phyloP scores from a whole-genome alignment of 2,888 invertebrate species.

The Thera obeliscata region DNA sequence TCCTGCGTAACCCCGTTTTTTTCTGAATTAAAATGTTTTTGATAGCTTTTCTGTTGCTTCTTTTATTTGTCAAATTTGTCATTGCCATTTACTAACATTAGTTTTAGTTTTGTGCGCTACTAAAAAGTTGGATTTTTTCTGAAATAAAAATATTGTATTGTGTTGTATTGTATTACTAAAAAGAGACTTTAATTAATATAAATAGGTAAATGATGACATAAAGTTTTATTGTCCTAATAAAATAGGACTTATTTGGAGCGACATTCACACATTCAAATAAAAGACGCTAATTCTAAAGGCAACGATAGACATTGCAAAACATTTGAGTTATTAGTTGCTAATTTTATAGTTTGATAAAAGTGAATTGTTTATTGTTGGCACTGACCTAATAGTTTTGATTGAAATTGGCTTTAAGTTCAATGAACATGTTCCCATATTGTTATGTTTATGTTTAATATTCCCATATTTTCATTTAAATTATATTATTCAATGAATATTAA shows the following conservation, averaged over 20 bases:
- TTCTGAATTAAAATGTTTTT: too few relatives aligned
- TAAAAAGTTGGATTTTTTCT: too few relatives aligned
- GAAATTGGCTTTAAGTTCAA: not conserved
- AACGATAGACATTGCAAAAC: constrained; percentile 14
- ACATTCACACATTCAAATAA: not conserved
- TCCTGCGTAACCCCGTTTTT: too few relatives aligned
- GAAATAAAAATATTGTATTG: too few relatives aligned
- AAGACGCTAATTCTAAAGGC: constrained; percentile 8
- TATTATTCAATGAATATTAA: too few relatives aligned
- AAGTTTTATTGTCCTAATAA: constrained; percentile 8
- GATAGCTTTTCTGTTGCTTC: too few relatives aligned
- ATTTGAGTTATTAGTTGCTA: constrained; percentile 3
- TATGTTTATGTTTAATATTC: not conserved
- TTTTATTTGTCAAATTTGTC: too few relatives aligned
- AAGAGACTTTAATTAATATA: not conserved
- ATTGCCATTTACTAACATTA: too few relatives aligned
- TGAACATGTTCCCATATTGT: not conserved
- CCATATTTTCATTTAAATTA: not conserved
- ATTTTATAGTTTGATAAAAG: constrained; percentile 11
- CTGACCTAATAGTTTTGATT: constrained; percentile 5
- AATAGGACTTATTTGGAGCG: constrained; percentile 8
- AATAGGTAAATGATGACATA: not conserved
- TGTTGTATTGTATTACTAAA: not conserved
- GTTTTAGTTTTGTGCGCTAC: too few relatives aligned
- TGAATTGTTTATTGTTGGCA: constrained; percentile 2